phyloP scores from a whole-genome alignment of 2,888 invertebrate species.

The Taphrorychus bicolor region DNA sequence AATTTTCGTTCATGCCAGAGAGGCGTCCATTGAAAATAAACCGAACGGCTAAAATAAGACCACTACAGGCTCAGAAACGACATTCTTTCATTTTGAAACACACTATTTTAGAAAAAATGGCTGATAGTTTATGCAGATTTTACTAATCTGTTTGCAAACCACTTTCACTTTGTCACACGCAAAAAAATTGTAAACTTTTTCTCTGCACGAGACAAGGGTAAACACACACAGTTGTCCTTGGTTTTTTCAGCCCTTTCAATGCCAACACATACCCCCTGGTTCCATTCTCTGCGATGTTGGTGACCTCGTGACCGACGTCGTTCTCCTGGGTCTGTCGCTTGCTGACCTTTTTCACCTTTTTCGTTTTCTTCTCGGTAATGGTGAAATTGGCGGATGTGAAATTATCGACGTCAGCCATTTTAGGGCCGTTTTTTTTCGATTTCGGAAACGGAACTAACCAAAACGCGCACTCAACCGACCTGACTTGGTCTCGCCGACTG shows the following conservation, averaged over 20 bases:
- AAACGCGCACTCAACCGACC: conserved; percentile 32
- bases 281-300: conserved; percentile 76
- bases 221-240: background rate
- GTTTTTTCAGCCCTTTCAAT: conserved; percentile 42
- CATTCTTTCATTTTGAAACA: too few species aligned
- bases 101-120: too few species aligned
- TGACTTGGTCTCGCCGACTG: conserved; percentile 45
- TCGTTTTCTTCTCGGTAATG: conserved; percentile 83
- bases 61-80: too few species aligned
- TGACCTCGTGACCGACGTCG: conserved; percentile 70
- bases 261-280: conserved; percentile 81
- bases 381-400: conserved; percentile 77
- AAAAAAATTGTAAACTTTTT: background rate
- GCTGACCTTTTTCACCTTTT: conserved; percentile 91
- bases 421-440: conserved; percentile 27
- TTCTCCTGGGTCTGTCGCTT: conserved; percentile 80
- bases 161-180: conserved; percentile 35
- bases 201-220: background rate
- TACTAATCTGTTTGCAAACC: background rate
- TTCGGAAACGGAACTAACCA: conserved; percentile 28
- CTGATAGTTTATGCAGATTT: background rate
- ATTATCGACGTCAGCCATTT: conserved; percentile 90
- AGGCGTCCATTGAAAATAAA: too few species aligned
- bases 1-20: too few species aligned
- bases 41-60: too few species aligned